These are phyloP conservation scores for Maconellicoccus hirsutus DNA, from an alignment of 1,140 invertebrate species.

Conservation along the genomic window DNA sequence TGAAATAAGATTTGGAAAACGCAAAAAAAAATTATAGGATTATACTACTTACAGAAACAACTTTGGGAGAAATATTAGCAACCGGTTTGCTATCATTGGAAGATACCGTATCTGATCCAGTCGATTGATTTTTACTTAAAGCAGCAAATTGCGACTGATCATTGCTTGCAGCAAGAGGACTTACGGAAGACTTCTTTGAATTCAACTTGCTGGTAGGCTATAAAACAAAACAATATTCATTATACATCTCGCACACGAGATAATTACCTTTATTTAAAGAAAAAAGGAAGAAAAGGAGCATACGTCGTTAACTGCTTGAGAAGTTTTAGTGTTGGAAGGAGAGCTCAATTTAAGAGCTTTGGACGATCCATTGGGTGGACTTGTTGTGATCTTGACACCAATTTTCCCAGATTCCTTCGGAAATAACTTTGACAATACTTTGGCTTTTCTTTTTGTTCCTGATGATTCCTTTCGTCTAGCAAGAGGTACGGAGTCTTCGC, in stretches of 20 bases:
- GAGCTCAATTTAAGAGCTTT: conserved; percentile 37
- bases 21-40: too few relatives aligned
- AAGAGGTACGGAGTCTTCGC: neutral
- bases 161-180: neutral
- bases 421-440: conserved; percentile 49
- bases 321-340: conserved; percentile 1
- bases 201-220: neutral
- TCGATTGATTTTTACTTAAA: neutral
- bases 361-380: conserved; percentile 44
- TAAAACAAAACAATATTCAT: too few relatives aligned
- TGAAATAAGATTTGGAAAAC: too few relatives aligned
- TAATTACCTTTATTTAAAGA: too few relatives aligned
- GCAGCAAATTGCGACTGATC: neutral
- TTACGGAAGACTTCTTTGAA: neutral
- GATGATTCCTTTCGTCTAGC: conserved; percentile 25
- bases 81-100: neutral
- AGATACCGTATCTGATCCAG: neutral
- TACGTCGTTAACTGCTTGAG: neutral
- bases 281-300: too few relatives aligned
- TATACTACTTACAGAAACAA: neutral
- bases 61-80: neutral
- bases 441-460: conserved; percentile 61
- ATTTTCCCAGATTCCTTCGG: conserved; percentile 69
- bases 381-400: conserved; percentile 73
- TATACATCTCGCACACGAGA: too few relatives aligned